These are phyloP conservation scores for Sapajus apella DNA, from an alignment of 2,113 vertebrate genomes.

Conservation along the genomic window DNA sequence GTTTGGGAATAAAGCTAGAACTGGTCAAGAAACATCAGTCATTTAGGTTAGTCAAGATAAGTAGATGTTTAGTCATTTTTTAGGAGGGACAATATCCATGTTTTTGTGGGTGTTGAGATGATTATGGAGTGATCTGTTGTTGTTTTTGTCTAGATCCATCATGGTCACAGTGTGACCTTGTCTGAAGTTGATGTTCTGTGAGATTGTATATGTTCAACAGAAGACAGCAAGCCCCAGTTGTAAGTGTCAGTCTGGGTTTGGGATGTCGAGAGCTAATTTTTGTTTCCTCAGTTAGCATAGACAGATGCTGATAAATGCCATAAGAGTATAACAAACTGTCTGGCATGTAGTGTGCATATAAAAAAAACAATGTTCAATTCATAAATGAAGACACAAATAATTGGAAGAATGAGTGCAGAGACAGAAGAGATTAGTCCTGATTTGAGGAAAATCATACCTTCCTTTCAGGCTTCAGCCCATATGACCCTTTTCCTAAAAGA, in stretches of 20 bases:
- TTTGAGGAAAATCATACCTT: not conserved
- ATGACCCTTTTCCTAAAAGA: not conserved
- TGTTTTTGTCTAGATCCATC: not conserved
- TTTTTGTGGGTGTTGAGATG: not conserved
- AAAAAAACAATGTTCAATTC: not conserved
- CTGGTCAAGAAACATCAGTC: not conserved
- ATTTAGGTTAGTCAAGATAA: not conserved
- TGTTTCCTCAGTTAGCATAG: not conserved
- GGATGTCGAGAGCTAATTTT: not conserved
- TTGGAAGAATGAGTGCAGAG: not conserved
- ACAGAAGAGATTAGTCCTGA: not conserved
- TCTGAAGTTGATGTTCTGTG: not conserved
- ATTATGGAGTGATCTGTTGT: not conserved
- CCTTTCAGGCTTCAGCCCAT: constrained; percentile 8
- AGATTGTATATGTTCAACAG: not conserved
- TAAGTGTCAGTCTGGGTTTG: not conserved
- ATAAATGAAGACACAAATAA: not conserved
- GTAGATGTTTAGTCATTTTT: not conserved
- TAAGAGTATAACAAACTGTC: not conserved
- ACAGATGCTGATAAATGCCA: not conserved
- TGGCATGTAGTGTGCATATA: not conserved
- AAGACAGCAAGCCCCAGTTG: not conserved
- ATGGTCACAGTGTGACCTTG: not conserved
- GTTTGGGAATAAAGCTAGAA: not conserved
- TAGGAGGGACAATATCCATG: not conserved